Base-by-base conservation (phyloP, 2,113 vertebrate species). In the Gymnogyps californianus region DNA sequence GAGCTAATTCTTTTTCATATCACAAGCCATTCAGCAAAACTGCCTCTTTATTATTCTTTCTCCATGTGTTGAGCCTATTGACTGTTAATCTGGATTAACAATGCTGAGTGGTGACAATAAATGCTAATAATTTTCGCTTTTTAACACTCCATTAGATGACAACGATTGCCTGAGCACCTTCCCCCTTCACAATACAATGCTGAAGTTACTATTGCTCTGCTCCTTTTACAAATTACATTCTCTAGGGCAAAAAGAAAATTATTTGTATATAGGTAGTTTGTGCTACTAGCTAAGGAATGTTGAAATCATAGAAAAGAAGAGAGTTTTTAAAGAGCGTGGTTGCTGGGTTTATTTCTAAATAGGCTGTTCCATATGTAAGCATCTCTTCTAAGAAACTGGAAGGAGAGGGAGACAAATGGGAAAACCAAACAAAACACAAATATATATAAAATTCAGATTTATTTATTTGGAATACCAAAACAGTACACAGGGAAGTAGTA, bases 71-170 rank as follows among this genome's bases (percentile, higher is more conserved):
- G 64, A 75, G 59, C 47, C 86, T 36, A 21, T 3, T 75, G 59
- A 25, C 42, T 72, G 38, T 65, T 83, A 80, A 83, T 96, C 93
- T 93, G 93, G 82, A 91, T 94, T 90, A 81, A 38, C 78, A 58
- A n/a, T 17, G 54, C 57, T 13, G n/a, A 87, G 47, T 25, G 28
- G 36, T 64, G 75, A 16, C 64, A 49, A 72, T 21, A 93, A 80
- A 77, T 21, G 10, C 4, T 19, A 14, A 65, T 62, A 80, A 86
- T 85, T 95, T 75, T 66, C 38, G 25, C 25, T 58, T 89, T 78
- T 70, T 42, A 70, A 22, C 51, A 49, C 32, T n/a, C 55, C 47
- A 8, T 58, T 32, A 55, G 69, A 15, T 51, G 87, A 36, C 3
- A 4, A 5, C 1, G 3, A 24, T 9, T 38, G 75, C 36, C 18